Conservation (phyloP, 2,888 invertebrate species). For the Dioctria linearis region DNA sequence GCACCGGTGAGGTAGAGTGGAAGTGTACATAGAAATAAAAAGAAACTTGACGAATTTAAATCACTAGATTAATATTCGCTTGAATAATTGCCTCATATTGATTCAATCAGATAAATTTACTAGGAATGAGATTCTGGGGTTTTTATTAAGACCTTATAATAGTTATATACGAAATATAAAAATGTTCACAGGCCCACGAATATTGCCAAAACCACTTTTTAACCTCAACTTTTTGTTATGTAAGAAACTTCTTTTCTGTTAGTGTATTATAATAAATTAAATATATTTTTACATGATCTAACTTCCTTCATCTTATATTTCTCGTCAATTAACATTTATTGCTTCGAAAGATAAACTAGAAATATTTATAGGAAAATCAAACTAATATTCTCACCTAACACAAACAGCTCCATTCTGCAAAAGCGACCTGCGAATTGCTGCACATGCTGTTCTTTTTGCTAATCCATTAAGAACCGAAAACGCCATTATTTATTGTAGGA, state of each 20-base stretch:
- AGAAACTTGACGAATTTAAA: too few species aligned
- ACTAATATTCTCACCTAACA: conserved; percentile 13
- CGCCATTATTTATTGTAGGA: conserved; percentile 49
- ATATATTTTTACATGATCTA: not conserved
- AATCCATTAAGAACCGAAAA: conserved; percentile 54
- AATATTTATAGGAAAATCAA: conserved; percentile 6
- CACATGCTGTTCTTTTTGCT: conserved; percentile 39
- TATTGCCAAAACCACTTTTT: not conserved
- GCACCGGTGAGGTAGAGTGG: too few species aligned
- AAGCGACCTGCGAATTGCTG: conserved; percentile 34
- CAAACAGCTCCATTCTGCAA: conserved; percentile 51
- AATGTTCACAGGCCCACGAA: too few species aligned
- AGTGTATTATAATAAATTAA: not conserved
- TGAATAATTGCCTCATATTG: too few species aligned
- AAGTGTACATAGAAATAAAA: too few species aligned
- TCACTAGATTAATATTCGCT: too few species aligned
- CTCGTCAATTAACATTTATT: not conserved
- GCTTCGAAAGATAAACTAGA: not conserved
- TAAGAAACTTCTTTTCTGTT: not conserved
- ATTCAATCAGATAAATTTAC: too few species aligned
- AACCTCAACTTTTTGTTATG: not conserved
- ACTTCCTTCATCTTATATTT: not conserved
- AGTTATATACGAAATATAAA: too few species aligned
- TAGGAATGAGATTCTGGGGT: too few species aligned
- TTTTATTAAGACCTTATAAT: too few species aligned